Conservation (phyloP, 2,797 vertebrate species). For the Liparis tanakae region DNA sequence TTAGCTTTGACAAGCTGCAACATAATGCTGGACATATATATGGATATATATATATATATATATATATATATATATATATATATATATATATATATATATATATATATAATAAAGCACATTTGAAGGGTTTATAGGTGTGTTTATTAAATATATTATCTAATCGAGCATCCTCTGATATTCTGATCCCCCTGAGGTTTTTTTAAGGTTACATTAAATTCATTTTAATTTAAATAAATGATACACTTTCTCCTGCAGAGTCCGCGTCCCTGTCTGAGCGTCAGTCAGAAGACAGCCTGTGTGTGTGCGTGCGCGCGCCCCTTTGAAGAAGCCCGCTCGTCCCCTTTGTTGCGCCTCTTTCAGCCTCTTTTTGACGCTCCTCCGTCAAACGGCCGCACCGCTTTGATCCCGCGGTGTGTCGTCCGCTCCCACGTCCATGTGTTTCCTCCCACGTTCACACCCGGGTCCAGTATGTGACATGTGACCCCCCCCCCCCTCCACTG, state of each 20-base stretch:
- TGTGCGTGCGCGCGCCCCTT: conserved; percentile 27
- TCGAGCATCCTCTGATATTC: background rate
- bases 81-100: background rate
- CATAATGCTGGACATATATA: too few species aligned
- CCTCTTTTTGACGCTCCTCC: conserved; percentile 61
- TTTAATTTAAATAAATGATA: too few species aligned
- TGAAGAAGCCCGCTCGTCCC: conserved; percentile 50
- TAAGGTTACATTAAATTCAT: too few species aligned
- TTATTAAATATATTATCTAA: background rate
- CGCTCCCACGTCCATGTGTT: conserved; percentile 57
- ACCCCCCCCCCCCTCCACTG: conserved; percentile 34
- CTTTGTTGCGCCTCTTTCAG: conserved; percentile 38
- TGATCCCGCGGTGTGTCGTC: conserved; percentile 63
- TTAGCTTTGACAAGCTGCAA: too few species aligned
- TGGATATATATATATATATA: background rate
- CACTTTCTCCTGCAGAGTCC: background rate
- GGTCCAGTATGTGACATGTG: conserved; percentile 32
- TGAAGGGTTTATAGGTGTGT: background rate
- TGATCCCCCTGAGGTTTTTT: too few species aligned
- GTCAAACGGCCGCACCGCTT: conserved; percentile 64
- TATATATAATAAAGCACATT: background rate
- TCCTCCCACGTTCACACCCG: conserved; percentile 68
- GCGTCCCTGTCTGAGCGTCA: background rate
- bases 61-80: background rate
- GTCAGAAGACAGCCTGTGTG: conserved; percentile 6